These are phyloP conservation scores for Eristalinus sepulchralis DNA, from an alignment of 2,888 invertebrate species.

Conservation along the genomic window DNA sequence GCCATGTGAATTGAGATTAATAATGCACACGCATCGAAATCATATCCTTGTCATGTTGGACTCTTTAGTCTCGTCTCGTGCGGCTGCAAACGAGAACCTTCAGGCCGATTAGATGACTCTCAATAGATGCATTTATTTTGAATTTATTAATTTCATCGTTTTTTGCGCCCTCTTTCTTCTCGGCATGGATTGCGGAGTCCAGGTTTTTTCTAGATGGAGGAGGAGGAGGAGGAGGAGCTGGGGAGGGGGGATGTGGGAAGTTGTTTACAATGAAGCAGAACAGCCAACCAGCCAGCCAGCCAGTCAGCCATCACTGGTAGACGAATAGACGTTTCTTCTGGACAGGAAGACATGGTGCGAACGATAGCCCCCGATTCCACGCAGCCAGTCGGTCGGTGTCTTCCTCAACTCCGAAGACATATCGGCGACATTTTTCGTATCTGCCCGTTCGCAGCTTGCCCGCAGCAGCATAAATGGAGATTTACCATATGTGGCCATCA, in stretches of 20 bases:
- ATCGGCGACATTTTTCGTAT: constrained; percentile 70
- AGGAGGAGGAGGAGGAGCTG: not conserved
- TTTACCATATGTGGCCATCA: constrained; percentile 70
- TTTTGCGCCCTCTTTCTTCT: constrained; percentile 6
- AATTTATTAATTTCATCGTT: constrained; percentile 57
- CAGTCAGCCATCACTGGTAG: constrained; percentile 59
- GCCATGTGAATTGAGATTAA: constrained; percentile 66
- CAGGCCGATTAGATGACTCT: constrained; percentile 64
- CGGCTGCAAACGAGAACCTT: constrained; percentile 66
- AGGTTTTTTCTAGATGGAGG: too few relatives aligned
- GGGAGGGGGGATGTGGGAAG: constrained; percentile 45
- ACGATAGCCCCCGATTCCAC: constrained; percentile 59
- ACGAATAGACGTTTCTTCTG: constrained; percentile 65
- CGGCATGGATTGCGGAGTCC: not conserved
- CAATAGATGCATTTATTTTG: constrained; percentile 69
- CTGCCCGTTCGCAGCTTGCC: constrained; percentile 46
- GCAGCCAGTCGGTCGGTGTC: constrained; percentile 36
- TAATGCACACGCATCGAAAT: constrained; percentile 70
- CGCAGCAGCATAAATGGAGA: constrained; percentile 62
- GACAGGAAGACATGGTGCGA: constrained; percentile 67
- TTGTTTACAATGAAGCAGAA: constrained; percentile 21
- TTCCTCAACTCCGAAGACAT: constrained; percentile 64
- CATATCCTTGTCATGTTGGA: constrained; percentile 70
- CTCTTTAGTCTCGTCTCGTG: constrained; percentile 55
- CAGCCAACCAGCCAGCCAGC: constrained; percentile 25